Evolutionary conservation across 37 sponge, comb jelly and placozoan genomes (phyloP).

Genomic region (Tethya wilhelma): DNA sequence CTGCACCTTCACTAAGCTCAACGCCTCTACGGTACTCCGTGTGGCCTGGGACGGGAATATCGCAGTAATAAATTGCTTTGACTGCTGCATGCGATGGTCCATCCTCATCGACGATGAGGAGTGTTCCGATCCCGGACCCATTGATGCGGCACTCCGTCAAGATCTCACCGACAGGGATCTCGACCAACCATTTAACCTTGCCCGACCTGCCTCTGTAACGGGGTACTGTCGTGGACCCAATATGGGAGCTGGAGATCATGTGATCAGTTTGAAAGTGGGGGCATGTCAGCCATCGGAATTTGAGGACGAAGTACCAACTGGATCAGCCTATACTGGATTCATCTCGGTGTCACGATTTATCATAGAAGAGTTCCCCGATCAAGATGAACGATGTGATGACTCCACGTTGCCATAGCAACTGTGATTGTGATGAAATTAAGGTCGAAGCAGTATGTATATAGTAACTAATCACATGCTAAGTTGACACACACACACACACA

Average conservation of each 20-base stretch:
- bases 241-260: slow-evolving; percentile 5
- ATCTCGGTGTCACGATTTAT: slow-evolving; percentile 68
- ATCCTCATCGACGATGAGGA: slow-evolving; percentile 50
- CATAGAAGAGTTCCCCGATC: slow-evolving; percentile 55
- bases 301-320: not conserved
- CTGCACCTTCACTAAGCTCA: slow-evolving; percentile 38
- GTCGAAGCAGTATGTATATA: no score
- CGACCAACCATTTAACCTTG: slow-evolving; percentile 32
- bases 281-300: not conserved
- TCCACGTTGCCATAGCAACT: not conserved
- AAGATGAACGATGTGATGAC: not conserved
- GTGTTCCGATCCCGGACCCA: slow-evolving; percentile 52
- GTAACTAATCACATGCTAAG: no score
- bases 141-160: slow-evolving; percentile 55
- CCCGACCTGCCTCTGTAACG: slow-evolving; percentile 35
- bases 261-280: slow-evolving; percentile 29
- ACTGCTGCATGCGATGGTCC: slow-evolving; percentile 72
- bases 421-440: no score
- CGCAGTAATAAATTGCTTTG: slow-evolving; percentile 41
- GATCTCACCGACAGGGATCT: slow-evolving; percentile 1
- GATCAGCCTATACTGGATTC: slow-evolving; percentile 56
- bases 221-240: slow-evolving; percentile 36
- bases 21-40: slow-evolving; percentile 27
- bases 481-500: no score
- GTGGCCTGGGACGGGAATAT: slow-evolving; percentile 68